Evolutionary conservation across 2,113 vertebrate genomes (phyloP), one percentile per base, ranked within the genome.

Genomic region (Chelonoidis abingdonii): DNA sequence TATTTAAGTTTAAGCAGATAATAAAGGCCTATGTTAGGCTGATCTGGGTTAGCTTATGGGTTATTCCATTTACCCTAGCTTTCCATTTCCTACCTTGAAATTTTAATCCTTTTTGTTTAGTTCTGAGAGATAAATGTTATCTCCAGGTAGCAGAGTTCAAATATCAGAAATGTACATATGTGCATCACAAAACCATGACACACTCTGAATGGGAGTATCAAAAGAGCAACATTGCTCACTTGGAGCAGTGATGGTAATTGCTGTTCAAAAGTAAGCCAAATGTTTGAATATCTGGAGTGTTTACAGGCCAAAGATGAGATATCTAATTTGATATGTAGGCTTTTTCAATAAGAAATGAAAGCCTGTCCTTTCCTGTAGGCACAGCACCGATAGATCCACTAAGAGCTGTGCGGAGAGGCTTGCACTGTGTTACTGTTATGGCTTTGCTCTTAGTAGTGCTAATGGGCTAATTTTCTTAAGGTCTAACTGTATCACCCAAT

Each of bases 111-210:
- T 22, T 76, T 76, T 76, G 41, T 41, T 41, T 44, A 25, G 38
- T 44, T 44, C 41, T 44, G 25, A 22, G 19, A 72, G n/a, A 72
- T 76, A 76, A 76, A 76, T 13, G 12, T 44, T 41, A 44, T 25
- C 38, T 76, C 72, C 24, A 25, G 72, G 10, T 27, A 44, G 53
- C 11, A 31, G 22, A 65, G 54, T 76, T 80, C 38, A 35, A 16
- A 8, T 2, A 1, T 25, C 11, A 44, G 14, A 76, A 87, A 1
- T 1, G 0, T 44, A 4, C 5, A 10, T n/a, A 25, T 25, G 4
- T 3, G 1, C 21, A 25, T 21, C 5, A 90, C 11, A 38, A 81
- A 44, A 44, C 21, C 53, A 5, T 19, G 6, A 1, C 7, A 29
- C 0, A 0, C 53, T 44, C 25, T 44, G 38, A 76, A 25, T 6